These are phyloP conservation scores for Prionace glauca DNA, from an alignment of 2,797 vertebrate genomes.

Conservation along the genomic window DNA sequence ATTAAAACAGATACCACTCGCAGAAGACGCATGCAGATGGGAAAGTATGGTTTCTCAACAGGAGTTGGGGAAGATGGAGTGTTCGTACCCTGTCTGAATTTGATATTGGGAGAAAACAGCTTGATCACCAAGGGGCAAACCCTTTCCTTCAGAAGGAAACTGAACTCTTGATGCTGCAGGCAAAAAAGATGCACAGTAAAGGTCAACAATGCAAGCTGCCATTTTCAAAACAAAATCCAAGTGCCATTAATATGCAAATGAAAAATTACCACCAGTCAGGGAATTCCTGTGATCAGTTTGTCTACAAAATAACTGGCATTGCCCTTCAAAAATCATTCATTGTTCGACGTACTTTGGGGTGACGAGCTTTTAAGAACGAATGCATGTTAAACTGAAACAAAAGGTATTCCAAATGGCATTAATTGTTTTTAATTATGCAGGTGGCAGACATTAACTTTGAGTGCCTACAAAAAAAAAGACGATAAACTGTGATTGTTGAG, in stretches of 20 bases:
- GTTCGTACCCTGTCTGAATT: slow-evolving; percentile 89
- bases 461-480: background rate
- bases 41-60: slow-evolving; percentile 97
- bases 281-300: background rate
- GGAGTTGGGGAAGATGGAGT: slow-evolving; percentile 81
- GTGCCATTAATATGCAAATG: background rate
- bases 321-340: background rate
- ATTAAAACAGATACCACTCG: slow-evolving; percentile 96
- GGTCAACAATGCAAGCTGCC: background rate
- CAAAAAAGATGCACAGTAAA: slow-evolving; percentile 35
- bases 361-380: background rate
- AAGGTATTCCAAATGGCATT: background rate
- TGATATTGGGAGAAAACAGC: slow-evolving; percentile 98
- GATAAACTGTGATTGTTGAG: background rate
- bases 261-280: background rate
- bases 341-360: background rate
- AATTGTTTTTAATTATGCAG: background rate
- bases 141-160: slow-evolving; percentile 93
- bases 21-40: slow-evolving; percentile 96
- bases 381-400: background rate
- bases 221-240: background rate
- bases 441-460: background rate
- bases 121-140: slow-evolving; percentile 98
- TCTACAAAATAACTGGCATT: background rate
- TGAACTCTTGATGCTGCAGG: slow-evolving; percentile 93